phyloP scores from a whole-genome alignment of 1,140 invertebrate species.

The Hermetia illucens region DNA sequence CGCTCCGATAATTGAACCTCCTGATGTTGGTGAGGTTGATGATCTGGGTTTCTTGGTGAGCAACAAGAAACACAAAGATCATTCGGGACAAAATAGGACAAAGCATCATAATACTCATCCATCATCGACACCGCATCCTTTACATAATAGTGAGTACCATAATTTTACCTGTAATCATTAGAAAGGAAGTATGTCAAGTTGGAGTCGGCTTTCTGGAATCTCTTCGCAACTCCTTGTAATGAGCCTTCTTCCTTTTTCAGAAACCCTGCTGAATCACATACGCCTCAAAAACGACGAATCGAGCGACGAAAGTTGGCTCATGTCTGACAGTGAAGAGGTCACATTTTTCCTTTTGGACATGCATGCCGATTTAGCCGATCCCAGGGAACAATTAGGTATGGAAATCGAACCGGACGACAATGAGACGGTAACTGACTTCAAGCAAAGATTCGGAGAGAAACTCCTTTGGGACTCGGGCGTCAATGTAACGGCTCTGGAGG shows the following conservation, averaged over 20 bases:
- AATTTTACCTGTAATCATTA: too few species aligned
- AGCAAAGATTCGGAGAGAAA: slow-evolving; percentile 47
- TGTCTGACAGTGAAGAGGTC: slow-evolving; percentile 31
- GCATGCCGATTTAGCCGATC: slow-evolving; percentile 51
- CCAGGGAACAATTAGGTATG: slow-evolving; percentile 53
- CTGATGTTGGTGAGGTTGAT: slow-evolving; percentile 32
- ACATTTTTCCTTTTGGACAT: slow-evolving; percentile 49
- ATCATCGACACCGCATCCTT: too few species aligned
- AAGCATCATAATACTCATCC: too few species aligned
- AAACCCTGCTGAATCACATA: too few species aligned
- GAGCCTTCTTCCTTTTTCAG: too few species aligned
- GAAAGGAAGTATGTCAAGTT: too few species aligned
- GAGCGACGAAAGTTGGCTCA: slow-evolving; percentile 19
- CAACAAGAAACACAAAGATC: slow-evolving; percentile 29
- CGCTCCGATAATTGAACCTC: slow-evolving; percentile 12
- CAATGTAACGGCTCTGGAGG: slow-evolving; percentile 51
- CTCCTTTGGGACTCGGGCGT: slow-evolving; percentile 43
- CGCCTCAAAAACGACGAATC: too few species aligned
- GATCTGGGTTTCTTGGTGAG: slow-evolving; percentile 35
- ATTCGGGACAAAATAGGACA: too few species aligned
- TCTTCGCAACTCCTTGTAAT: too few species aligned
- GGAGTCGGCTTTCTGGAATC: too few species aligned
- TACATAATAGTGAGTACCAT: too few species aligned
- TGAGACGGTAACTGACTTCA: slow-evolving; percentile 46
- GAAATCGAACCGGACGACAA: slow-evolving; percentile 54